Percentiles rank a stretch among this genome's conserved stretches.
These are phyloP conservation scores for Magallana ariakensis DNA, from an alignment of 1,140 invertebrate species.

Conservation along the genomic window DNA sequence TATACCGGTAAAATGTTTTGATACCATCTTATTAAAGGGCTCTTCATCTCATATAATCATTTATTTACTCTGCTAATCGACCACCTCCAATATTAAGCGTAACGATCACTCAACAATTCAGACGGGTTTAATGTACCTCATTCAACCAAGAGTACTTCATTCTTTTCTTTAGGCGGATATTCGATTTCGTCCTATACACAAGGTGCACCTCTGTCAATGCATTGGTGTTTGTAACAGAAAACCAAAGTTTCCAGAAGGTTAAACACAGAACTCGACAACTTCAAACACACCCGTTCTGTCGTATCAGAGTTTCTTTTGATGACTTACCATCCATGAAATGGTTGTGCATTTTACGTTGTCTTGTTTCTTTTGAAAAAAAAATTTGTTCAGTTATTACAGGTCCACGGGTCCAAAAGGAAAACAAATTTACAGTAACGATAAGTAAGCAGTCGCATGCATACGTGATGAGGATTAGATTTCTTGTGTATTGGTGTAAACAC, in stretches of 20 bases:
- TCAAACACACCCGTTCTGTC: not conserved
- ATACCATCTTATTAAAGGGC: constrained; percentile 20
- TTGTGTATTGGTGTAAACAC: not conserved
- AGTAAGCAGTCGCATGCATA: not conserved
- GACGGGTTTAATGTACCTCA: constrained; percentile 11
- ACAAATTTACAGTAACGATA: constrained; percentile 16
- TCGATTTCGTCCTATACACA: constrained; percentile 7
- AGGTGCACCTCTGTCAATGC: not conserved
- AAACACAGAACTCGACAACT: not conserved
- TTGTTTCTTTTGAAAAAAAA: too few relatives aligned
- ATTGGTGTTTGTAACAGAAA: not conserved
- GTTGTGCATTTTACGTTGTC: not conserved
- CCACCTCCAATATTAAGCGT: constrained; percentile 24
- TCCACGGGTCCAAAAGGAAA: not conserved
- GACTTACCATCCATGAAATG: not conserved
- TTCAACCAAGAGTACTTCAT: constrained; percentile 15
- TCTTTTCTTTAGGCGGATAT: not conserved
- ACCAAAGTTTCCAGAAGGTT: not conserved
- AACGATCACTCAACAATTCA: constrained; percentile 1
- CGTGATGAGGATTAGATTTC: constrained; percentile 24
- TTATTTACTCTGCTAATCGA: constrained; percentile 25
- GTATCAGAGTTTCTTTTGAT: not conserved
- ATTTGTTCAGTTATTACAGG: not conserved
- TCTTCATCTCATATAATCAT: constrained; percentile 24
- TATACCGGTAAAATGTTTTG: too few relatives aligned